Base-by-base conservation (phyloP, 2,797 vertebrate genomes). In the Phrynocephalus forsythii region DNA sequence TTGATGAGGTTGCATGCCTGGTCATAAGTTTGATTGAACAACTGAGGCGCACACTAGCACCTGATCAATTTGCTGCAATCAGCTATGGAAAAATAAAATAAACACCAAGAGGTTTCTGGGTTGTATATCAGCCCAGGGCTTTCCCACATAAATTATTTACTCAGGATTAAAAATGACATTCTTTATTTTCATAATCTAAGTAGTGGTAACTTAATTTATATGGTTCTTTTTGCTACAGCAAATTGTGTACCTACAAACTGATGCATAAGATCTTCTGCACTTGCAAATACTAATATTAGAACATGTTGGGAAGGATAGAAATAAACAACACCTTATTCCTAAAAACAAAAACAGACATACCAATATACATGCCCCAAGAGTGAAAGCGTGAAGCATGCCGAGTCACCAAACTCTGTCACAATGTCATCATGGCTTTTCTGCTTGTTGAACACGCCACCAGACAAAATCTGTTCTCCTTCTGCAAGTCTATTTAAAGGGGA, bases 341-440 rank as follows among this genome's bases (percentile, higher is more conserved):
- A 7, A 79, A 91, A 91, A 92, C 82, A 87, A 91, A 84, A 78
- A 3, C 24, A 89, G 85, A 79, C 91, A 95, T 97, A 99, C 99
- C 99, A 99, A 96, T 99, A 99, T 93, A 99, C 98, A 94, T 99
- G 98, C 92, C 99, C 99, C 95, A 99, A 97, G 94, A 99, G 96
- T 10, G 98, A 98, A 91, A 99, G 96, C 0, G 98, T 99, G 97
- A 99, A 99, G 94, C 98, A 98, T 84, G 99, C 98, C 3, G 99
- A 98, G 94, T 99, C 99, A 92, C 99, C 99, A 96, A 99, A 99
- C 95, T 99, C 99, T 79, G 98, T 98, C 93, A 99, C 97, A 94
- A 99, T 98, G 95, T 99, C 99, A 93, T 99, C 99, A 91, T 99
- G 98, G 96, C 97, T 99, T 97, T 99, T 99, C 96, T 99, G 98